Percentiles rank a stretch among this genome's conserved stretches.
These are phyloP conservation scores for Galeopsomyia nigrocyanea DNA, from an alignment of 2,888 invertebrate species.

Conservation along the genomic window DNA sequence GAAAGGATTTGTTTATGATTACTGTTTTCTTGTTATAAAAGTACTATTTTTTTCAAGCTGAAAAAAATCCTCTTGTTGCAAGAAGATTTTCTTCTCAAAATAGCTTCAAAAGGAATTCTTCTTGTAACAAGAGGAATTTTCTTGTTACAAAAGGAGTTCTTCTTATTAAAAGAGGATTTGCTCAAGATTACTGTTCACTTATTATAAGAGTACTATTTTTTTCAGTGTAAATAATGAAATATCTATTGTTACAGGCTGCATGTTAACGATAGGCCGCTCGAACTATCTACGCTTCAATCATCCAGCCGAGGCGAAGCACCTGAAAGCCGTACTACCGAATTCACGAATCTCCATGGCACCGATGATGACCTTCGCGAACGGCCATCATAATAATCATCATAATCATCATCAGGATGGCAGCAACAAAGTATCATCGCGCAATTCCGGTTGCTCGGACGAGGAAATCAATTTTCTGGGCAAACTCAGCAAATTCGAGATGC, in stretches of 20 bases:
- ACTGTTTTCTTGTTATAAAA: too few relatives aligned
- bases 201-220: too few relatives aligned
- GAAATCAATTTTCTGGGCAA: slow-evolving; percentile 77
- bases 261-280: slow-evolving; percentile 91
- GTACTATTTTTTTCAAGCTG: too few relatives aligned
- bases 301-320: slow-evolving; percentile 88
- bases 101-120: too few relatives aligned
- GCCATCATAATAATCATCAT: slow-evolving; percentile 43
- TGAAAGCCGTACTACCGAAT: slow-evolving; percentile 86
- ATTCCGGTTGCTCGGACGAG: slow-evolving; percentile 36
- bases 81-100: too few relatives aligned
- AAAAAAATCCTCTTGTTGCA: too few relatives aligned
- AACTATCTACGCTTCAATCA: slow-evolving; percentile 94
- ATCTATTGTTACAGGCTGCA: slow-evolving; percentile 77
- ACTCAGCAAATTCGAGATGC: slow-evolving; percentile 84
- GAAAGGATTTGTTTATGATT: too few relatives aligned
- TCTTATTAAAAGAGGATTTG: too few relatives aligned
- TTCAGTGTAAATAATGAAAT: too few relatives aligned
- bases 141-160: too few relatives aligned
- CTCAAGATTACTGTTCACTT: too few relatives aligned
- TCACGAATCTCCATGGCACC: slow-evolving; percentile 85
- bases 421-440: slow-evolving; percentile 53
- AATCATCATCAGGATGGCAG: slow-evolving; percentile 49
- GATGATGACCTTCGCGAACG: slow-evolving; percentile 75
- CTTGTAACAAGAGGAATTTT: too few relatives aligned